Percentiles rank a stretch among this genome's conserved stretches.
Conservation (phyloP, 2,113 vertebrate species). For the Brachionichthys hirsutus region DNA sequence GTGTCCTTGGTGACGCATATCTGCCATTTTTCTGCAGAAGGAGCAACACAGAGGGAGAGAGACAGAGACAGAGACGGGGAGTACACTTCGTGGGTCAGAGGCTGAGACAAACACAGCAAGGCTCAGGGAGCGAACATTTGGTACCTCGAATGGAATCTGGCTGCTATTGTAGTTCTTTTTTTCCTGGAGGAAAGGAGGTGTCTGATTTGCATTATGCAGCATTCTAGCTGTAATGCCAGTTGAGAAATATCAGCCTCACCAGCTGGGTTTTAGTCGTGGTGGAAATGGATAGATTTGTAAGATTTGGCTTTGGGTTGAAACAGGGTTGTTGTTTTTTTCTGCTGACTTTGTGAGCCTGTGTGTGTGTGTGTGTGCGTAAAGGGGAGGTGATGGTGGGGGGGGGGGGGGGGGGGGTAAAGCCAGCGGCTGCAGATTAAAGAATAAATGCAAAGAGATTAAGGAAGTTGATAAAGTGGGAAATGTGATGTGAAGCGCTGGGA, state of each 20-base stretch:
- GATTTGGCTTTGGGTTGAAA: slow-evolving; percentile 19
- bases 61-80: slow-evolving; percentile 24
- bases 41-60: slow-evolving; percentile 32
- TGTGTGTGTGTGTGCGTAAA: no score
- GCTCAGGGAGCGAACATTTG: slow-evolving; percentile 35
- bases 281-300: slow-evolving; percentile 6
- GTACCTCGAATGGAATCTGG: slow-evolving; percentile 46
- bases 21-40: slow-evolving; percentile 57
- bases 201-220: slow-evolving; percentile 52
- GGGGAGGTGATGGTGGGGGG: no score
- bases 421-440: slow-evolving; percentile 14
- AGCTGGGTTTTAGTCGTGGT: slow-evolving; percentile 1
- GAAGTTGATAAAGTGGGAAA: neutral
- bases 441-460: neutral
- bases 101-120: slow-evolving; percentile 38
- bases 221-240: slow-evolving; percentile 33
- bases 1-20: slow-evolving; percentile 68
- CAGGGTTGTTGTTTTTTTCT: neutral
- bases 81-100: slow-evolving; percentile 47
- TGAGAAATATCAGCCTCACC: slow-evolving; percentile 18
- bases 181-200: slow-evolving; percentile 34
- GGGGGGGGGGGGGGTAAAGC: no score
- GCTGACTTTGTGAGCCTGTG: no score
- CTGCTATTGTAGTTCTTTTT: slow-evolving; percentile 25
- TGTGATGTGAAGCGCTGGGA: neutral